Evolutionary conservation across 2,113 vertebrate species (phyloP).

Genomic region (Corythornis vintsioides): DNA sequence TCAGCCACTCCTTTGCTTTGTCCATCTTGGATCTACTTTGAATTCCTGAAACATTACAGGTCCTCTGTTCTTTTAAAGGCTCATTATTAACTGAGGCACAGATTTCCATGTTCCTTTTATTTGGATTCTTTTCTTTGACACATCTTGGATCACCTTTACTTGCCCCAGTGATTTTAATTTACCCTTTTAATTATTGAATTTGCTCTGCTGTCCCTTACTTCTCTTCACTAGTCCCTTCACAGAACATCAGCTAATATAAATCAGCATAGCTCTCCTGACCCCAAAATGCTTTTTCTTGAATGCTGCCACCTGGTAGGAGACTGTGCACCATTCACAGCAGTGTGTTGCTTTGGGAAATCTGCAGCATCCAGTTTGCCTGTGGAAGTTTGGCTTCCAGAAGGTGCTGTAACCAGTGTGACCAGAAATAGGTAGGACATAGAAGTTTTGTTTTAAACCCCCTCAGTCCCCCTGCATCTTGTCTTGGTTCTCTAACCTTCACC

Average conservation of each 20-base stretch:
- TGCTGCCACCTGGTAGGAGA: background rate
- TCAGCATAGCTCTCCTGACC: background rate
- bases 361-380: rapidly evolving
- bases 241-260: background rate
- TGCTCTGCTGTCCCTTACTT: background rate
- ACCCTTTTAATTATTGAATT: background rate
- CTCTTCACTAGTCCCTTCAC: background rate
- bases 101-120: background rate
- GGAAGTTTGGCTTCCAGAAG: background rate
- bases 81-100: background rate
- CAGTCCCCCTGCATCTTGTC: background rate
- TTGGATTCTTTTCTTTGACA: background rate
- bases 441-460: background rate
- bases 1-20: background rate
- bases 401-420: background rate
- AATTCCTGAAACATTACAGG: background rate
- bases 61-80: background rate
- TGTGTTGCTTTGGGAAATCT: background rate
- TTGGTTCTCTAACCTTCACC: background rate
- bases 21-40: background rate
- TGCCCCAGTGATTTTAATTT: conserved; percentile 1
- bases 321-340: background rate
- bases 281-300: background rate
- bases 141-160: background rate
- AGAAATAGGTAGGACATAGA: background rate